phyloP scores from a whole-genome alignment of 2,797 vertebrate genomes.

The Enteromius argenteus region DNA sequence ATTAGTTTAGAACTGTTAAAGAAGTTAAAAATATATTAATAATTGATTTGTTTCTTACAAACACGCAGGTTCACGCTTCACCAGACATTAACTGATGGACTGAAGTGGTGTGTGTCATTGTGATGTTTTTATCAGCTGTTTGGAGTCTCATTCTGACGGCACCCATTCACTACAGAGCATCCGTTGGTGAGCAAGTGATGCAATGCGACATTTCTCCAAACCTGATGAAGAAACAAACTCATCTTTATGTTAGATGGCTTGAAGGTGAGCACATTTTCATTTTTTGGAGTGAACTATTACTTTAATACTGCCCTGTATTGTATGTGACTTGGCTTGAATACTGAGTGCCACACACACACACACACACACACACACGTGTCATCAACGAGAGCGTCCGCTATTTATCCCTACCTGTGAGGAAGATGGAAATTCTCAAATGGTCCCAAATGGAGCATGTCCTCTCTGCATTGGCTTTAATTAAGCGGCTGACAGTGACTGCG shows the following conservation, averaged over 20 bases:
- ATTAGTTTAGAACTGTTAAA: too few relatives aligned
- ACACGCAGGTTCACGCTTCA: too few relatives aligned
- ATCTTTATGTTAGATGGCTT: neutral
- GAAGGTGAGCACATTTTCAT: neutral
- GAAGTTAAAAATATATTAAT: too few relatives aligned
- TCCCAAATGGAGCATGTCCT: slow-evolving; percentile 39
- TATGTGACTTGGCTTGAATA: neutral
- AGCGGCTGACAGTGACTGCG: slow-evolving; percentile 29
- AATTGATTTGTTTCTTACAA: too few relatives aligned
- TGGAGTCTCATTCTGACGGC: neutral
- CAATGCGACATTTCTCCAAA: neutral
- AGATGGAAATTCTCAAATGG: slow-evolving; percentile 16
- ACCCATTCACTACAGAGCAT: neutral
- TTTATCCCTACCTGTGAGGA: slow-evolving; percentile 34
- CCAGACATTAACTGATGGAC: too few relatives aligned
- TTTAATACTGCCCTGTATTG: neutral
- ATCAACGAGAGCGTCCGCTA: neutral
- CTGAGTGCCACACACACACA: neutral
- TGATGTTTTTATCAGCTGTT: neutral
- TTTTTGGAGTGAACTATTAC: neutral
- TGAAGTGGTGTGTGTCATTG: neutral
- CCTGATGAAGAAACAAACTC: neutral
- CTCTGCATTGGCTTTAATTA: slow-evolving; percentile 52
- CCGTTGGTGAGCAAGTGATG: neutral
- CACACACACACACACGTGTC: neutral